phyloP scores from a whole-genome alignment of 2,113 vertebrate species.

The Corvus moneduloides region DNA sequence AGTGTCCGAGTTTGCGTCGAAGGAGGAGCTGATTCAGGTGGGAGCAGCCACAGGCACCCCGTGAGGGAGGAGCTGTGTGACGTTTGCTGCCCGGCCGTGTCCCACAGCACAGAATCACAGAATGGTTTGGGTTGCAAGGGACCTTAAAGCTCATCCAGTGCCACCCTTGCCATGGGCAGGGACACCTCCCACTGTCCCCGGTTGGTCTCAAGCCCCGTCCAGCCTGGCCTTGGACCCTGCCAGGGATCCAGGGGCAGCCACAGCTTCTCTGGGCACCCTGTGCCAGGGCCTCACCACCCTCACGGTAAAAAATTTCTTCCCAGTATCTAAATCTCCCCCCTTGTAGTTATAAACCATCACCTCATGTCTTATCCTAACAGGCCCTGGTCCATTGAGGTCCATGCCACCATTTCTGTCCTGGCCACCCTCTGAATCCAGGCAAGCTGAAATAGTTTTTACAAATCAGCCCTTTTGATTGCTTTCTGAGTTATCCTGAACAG shows the following conservation, averaged over 20 bases:
- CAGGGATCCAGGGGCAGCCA: not conserved
- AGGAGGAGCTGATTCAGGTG: constrained; percentile 80
- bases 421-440: not conserved
- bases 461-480: not conserved
- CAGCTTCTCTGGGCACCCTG: not conserved
- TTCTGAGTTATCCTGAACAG: not conserved
- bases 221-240: not conserved
- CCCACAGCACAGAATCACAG: not conserved
- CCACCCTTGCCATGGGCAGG: not conserved
- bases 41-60: not conserved
- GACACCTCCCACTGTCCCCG: not conserved
- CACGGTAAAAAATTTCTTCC: not conserved
- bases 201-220: not conserved
- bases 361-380: not conserved
- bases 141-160: not conserved
- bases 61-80: accelerated
- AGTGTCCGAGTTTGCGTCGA: constrained; percentile 73
- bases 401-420: not conserved
- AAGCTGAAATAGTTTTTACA: not conserved
- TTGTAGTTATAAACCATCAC: not conserved
- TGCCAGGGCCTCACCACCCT: not conserved
- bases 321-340: not conserved
- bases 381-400: not conserved
- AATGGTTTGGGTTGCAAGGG: not conserved
- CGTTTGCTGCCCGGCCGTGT: not conserved